Conservation (phyloP, 2,113 vertebrate genomes). For the Mugil cephalus region DNA sequence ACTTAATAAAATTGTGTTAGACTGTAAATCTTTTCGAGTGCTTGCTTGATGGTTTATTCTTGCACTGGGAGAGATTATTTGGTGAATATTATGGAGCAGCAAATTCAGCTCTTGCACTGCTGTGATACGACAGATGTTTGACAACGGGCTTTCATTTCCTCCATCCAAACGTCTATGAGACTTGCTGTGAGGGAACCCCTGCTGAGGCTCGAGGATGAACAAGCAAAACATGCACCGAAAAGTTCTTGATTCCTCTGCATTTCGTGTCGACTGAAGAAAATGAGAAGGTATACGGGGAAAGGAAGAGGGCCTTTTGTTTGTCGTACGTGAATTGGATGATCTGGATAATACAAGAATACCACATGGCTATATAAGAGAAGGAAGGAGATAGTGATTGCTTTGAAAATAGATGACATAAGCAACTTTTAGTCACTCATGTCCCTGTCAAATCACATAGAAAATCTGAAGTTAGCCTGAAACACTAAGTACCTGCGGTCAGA, state of each 20-base stretch:
- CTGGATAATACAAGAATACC: neutral
- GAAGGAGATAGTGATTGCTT: neutral
- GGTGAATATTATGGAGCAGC: conserved; percentile 18
- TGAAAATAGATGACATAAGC: neutral
- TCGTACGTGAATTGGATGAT: neutral
- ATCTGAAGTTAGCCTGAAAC: too few relatives aligned
- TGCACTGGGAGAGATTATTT: conserved; percentile 16
- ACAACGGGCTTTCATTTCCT: conserved; percentile 22
- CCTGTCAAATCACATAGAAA: too few relatives aligned
- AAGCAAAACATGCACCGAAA: neutral
- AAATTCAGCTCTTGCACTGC: conserved; percentile 14
- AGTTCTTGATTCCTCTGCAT: neutral
- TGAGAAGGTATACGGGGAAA: neutral
- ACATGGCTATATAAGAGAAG: neutral
- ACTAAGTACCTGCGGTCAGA: neutral
- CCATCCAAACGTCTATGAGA: conserved; percentile 23
- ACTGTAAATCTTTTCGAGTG: conserved; percentile 17
- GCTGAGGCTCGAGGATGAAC: conserved; percentile 14
- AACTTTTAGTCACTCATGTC: neutral
- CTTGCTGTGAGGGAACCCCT: conserved; percentile 7
- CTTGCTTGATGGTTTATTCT: conserved; percentile 24
- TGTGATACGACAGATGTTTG: conserved; percentile 35
- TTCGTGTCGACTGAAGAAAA: neutral
- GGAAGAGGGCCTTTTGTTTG: neutral
- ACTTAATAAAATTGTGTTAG: conserved; percentile 23